Conservation (phyloP, 37 sponge, comb jelly and placozoan genomes). For the Diacarnus erythraeanus region DNA sequence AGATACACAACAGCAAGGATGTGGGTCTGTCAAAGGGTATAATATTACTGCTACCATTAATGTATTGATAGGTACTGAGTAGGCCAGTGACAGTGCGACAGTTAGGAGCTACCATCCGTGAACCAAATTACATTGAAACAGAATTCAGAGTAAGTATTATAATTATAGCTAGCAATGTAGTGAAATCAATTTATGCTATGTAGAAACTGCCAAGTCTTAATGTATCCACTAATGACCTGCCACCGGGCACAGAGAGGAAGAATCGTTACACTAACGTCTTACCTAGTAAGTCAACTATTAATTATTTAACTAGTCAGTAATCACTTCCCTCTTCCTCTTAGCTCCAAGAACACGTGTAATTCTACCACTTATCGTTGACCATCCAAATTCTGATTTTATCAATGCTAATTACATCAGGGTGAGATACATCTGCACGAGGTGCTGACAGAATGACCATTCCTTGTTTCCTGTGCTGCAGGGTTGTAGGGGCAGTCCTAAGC, state of each 20-base stretch:
- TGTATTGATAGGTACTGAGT: conserved; percentile 48
- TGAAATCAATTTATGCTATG: background rate
- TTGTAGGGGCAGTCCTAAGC: conserved; percentile 23
- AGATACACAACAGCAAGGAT: too few relatives aligned
- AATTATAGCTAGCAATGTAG: background rate
- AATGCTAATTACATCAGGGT: conserved; percentile 88
- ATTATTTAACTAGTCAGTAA: background rate
- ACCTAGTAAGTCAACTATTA: conserved; percentile 54
- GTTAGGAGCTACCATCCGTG: conserved; percentile 61
- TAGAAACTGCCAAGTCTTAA: conserved; percentile 68
- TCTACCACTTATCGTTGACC: conserved; percentile 62
- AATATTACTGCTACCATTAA: background rate
- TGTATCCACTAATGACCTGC: conserved; percentile 62
- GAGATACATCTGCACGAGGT: conserved; percentile 7
- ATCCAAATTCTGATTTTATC: conserved; percentile 82
- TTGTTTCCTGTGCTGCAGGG: conserved; percentile 27
- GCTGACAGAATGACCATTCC: background rate
- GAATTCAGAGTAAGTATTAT: conserved; percentile 58
- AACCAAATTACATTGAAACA: conserved; percentile 62
- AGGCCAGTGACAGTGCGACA: conserved; percentile 67
- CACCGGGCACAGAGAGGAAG: conserved; percentile 80
- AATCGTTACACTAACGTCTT: conserved; percentile 88
- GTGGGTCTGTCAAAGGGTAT: background rate
- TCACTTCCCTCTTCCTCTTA: conserved; percentile 4
- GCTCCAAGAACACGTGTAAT: conserved; percentile 76